Evolutionary conservation across 53 echinoderm and acorn worm genomes (phyloP), one percentile per base, ranked within the genome.

Genomic region (Actinopyga echinites): DNA sequence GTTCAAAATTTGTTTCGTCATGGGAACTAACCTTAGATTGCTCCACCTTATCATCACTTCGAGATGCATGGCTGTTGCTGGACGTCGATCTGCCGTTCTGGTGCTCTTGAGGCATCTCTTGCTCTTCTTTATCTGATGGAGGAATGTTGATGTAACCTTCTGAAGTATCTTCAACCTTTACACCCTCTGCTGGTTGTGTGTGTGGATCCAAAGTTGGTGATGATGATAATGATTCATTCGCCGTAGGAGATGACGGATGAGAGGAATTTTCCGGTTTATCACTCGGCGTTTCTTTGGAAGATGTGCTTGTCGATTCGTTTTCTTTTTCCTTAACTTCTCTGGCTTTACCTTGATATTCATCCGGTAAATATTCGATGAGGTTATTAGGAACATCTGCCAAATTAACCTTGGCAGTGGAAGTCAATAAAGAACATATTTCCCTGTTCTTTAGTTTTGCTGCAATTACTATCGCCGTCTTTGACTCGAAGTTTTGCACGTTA

Each of bases 361-460:
- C 80, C 0, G 97, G 94, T 42, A 94, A 80, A 68, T 92, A 66
- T 67, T 92, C 75, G 40, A 86, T 87, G 33, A 92, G 74, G 59
- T 86, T 83, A 24, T 49, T 82, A 12, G 94, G 94, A 2, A 94
- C 83, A 1, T 88, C 45, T 4, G 83, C 57, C 36, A 78, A 59
- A 21, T 74, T 61, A 2, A 94, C 91, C 9, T 80, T 69, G 2
- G 94, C 99, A 6, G 90, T 79, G 8, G 88, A 69, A 13, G 94
- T 89, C 29, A 99, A 81, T 35, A 95, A 71, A 24, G 86, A 84
- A 66, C 94, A 94, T n/a, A 94, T 92, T 38, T 99, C 99, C 8
- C 82, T 35, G 69, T 86, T 92, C 69, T 89, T 87, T 34, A 92
- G 92, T 78, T 92, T 92, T 22, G 94, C 92, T 3, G 99, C 99